phyloP scores from a whole-genome alignment of 2,797 vertebrate species.

The Sparus aurata region DNA sequence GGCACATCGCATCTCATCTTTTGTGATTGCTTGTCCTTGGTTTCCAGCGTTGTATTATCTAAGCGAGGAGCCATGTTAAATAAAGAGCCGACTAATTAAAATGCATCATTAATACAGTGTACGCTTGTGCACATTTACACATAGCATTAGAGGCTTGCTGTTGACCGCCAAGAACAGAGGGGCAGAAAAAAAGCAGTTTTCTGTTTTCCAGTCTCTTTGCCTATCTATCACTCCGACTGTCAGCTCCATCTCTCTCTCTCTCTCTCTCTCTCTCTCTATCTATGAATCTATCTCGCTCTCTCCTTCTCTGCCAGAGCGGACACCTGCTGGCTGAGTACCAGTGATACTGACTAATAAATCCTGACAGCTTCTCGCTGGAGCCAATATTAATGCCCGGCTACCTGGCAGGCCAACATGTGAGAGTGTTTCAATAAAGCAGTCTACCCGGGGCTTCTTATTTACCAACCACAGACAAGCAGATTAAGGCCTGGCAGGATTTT shows the following conservation, averaged over 20 bases:
- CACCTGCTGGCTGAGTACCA: conserved; percentile 81
- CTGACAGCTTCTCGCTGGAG: conserved; percentile 77
- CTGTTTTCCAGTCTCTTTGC: conserved; percentile 43
- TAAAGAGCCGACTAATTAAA: neutral
- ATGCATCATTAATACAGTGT: conserved; percentile 7
- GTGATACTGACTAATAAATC: conserved; percentile 84
- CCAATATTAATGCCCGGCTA: conserved; percentile 80
- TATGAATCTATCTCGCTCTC: conserved; percentile 61
- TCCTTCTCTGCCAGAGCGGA: conserved; percentile 76
- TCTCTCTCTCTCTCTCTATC: conserved; percentile 28
- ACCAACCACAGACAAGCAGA: conserved; percentile 76
- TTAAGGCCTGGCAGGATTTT: conserved; percentile 74
- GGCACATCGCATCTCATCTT: neutral
- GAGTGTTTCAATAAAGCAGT: conserved; percentile 80
- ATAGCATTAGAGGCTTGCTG: neutral
- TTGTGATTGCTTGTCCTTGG: conserved; percentile 1
- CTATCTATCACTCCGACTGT: conserved; percentile 41
- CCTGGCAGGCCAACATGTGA: conserved; percentile 78
- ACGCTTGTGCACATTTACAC: neutral
- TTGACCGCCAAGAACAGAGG: conserved; percentile 3
- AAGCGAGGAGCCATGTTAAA: neutral
- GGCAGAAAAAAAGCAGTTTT: conserved; percentile 18
- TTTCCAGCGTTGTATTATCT: conserved; percentile 1
- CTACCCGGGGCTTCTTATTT: conserved; percentile 80
- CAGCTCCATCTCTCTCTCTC: conserved; percentile 4